Evolutionary conservation across 2,888 invertebrate genomes (phyloP), one percentile per base, ranked within the genome.

Genomic region (Agonum fuliginosum): DNA sequence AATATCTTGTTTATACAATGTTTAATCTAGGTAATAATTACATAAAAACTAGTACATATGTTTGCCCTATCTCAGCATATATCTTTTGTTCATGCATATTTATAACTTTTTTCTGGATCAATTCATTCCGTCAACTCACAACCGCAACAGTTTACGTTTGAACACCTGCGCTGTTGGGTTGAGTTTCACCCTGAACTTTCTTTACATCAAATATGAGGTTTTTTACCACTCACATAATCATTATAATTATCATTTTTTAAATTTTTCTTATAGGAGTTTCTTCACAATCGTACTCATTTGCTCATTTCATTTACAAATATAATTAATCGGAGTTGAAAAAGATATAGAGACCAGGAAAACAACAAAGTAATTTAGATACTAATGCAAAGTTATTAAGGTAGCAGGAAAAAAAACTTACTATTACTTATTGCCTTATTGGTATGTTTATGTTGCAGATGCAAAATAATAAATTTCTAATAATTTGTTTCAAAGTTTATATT

Each of bases 171-270:
- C 14, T 30, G 17, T 8, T 62, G 58, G 30, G 27, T 10, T 30
- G 17, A 5, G 34, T 30, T 30, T 62, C 58, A 62, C 58, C 58
- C 58, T 62, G 58, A 62, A 62, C 54, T 54, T 54, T 62, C 58
- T 62, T 62, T 10, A 62, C 14, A 27, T 30, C 58, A 27, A 62
- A 62, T 62, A 62, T 62, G 58, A 62, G 14, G 30, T 62, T 62
- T 62, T 30, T 30, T 30, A 27, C 58, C 58, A 62, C 17, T 30
- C 27, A 17, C 10, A 3, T 62, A 62, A 62, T 62, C 30, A 62
- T 62, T 27, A 19, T 62, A 27, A 62, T 62, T 62, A 62, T 17
- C 27, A 17, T 30, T 46, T 37, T 37, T 37, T 37, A 37, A 34
- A 17, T 46, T 14, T 46, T 46, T 46, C 19, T 46, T 46, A 46